Conservation (phyloP, 2,888 invertebrate species). For the Lasius fuliginosus region DNA sequence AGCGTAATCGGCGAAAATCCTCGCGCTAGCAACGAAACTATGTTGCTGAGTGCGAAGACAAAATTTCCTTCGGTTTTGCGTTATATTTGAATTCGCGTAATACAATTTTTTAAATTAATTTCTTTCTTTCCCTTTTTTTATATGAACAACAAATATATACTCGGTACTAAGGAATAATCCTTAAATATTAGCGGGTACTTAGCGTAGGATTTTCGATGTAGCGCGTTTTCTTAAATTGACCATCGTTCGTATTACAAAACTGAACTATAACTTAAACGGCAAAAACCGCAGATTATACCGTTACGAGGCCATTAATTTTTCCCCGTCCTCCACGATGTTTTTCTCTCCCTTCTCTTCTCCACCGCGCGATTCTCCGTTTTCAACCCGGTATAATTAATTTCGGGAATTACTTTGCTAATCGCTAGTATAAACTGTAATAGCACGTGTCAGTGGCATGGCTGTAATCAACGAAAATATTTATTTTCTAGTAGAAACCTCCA, state of each 20-base stretch:
- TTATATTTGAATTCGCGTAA: slow-evolving; percentile 28
- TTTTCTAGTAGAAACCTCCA: slow-evolving; percentile 32
- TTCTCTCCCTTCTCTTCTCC: slow-evolving; percentile 6
- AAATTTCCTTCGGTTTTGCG: slow-evolving; percentile 58
- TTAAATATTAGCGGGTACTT: slow-evolving; percentile 25
- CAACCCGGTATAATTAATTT: slow-evolving; percentile 70
- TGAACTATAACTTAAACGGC: slow-evolving; percentile 66
- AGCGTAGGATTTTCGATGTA: slow-evolving; percentile 62
- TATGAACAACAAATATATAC: neutral
- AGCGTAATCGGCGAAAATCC: slow-evolving; percentile 66
- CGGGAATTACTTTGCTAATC: slow-evolving; percentile 69
- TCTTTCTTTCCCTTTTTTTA: neutral
- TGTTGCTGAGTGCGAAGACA: slow-evolving; percentile 17
- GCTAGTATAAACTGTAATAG: slow-evolving; percentile 63
- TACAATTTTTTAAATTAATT: slow-evolving; percentile 22
- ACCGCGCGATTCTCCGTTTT: slow-evolving; percentile 43
- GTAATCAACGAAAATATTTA: slow-evolving; percentile 69
- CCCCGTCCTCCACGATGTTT: slow-evolving; percentile 42
- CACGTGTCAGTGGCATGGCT: slow-evolving; percentile 66
- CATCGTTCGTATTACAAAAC: slow-evolving; percentile 47
- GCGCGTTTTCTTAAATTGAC: slow-evolving; percentile 66
- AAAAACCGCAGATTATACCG: slow-evolving; percentile 70
- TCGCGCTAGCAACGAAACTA: slow-evolving; percentile 31
- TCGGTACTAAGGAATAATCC: slow-evolving; percentile 18
- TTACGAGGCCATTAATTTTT: slow-evolving; percentile 74